These are phyloP conservation scores for Cerastis leucographa DNA, from an alignment of 2,888 invertebrate genomes.

Conservation along the genomic window DNA sequence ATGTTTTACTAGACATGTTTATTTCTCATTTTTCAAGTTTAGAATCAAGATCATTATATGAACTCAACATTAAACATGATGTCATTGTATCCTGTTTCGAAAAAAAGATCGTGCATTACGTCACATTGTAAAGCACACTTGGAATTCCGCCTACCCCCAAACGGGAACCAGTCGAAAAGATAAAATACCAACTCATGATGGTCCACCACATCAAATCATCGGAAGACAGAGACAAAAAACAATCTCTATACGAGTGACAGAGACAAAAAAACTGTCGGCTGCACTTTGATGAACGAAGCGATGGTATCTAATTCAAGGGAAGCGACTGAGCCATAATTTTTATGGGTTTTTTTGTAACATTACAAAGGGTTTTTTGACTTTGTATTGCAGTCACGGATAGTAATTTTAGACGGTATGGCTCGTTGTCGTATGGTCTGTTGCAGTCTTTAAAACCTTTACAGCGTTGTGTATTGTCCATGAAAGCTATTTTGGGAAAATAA, in stretches of 20 bases:
- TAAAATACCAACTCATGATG: constrained; percentile 52
- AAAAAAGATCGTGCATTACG: not conserved
- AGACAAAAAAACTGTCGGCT: constrained; percentile 53
- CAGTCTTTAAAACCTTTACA: not conserved
- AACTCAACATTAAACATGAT: not conserved
- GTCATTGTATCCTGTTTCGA: not conserved
- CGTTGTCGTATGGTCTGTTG: not conserved
- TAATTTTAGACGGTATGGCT: constrained; percentile 52
- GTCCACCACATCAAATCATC: constrained; percentile 60
- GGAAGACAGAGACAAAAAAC: constrained; percentile 38
- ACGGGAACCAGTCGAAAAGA: constrained; percentile 50
- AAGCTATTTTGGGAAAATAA: too few relatives aligned
- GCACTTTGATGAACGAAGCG: constrained; percentile 61
- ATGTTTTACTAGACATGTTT: too few relatives aligned
- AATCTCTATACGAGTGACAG: constrained; percentile 26
- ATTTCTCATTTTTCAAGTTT: too few relatives aligned
- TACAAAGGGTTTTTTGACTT: constrained; percentile 65
- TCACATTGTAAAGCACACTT: constrained; percentile 11
- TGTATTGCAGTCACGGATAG: constrained; percentile 59
- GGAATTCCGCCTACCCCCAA: constrained; percentile 49
- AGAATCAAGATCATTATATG: too few relatives aligned
- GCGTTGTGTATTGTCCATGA: not conserved
- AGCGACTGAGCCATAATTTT: constrained; percentile 59
- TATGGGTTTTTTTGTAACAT: constrained; percentile 57
- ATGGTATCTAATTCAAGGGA: constrained; percentile 67